phyloP scores from a whole-genome alignment of 2,888 invertebrate species.

The Drosophila macrospina region DNA sequence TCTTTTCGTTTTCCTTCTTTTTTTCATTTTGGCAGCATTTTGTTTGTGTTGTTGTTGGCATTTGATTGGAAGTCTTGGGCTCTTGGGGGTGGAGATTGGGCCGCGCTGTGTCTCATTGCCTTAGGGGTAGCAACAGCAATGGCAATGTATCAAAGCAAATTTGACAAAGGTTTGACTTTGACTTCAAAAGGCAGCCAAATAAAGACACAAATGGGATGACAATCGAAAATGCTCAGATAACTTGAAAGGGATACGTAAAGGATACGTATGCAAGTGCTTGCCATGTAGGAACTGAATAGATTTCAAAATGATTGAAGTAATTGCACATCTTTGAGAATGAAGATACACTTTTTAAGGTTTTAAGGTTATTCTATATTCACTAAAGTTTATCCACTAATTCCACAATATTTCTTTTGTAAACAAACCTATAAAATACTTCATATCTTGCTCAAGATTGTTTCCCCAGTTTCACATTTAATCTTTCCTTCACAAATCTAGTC shows the following conservation, averaged over 20 bases:
- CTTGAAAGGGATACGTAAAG: constrained; percentile 13
- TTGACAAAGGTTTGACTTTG: constrained; percentile 70
- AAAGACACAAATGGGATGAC: constrained; percentile 48
- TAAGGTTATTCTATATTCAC: too few species aligned
- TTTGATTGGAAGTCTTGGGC: constrained; percentile 70
- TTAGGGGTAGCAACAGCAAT: constrained; percentile 39
- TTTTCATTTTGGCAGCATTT: constrained; percentile 30
- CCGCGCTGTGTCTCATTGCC: constrained; percentile 43
- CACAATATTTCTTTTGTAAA: not conserved
- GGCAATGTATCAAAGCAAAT: constrained; percentile 66
- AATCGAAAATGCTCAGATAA: constrained; percentile 41
- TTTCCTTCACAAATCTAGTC: not conserved
- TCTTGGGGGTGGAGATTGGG: constrained; percentile 13
- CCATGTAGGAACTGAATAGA: not conserved
- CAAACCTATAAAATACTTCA: too few species aligned
- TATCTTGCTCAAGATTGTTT: too few species aligned
- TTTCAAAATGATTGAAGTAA: too few species aligned
- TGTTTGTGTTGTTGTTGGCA: constrained; percentile 46
- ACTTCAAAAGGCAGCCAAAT: constrained; percentile 56
- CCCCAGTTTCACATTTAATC: too few species aligned
- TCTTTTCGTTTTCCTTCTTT: constrained; percentile 6
- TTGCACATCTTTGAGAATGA: too few species aligned
- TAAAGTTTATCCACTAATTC: too few species aligned
- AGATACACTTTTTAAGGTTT: too few species aligned
- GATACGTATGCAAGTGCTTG: constrained; percentile 4